Evolutionary conservation across 2,888 invertebrate species (phyloP), one percentile per base, ranked within the genome.

Genomic region (Orthonychiurus folsomi): DNA sequence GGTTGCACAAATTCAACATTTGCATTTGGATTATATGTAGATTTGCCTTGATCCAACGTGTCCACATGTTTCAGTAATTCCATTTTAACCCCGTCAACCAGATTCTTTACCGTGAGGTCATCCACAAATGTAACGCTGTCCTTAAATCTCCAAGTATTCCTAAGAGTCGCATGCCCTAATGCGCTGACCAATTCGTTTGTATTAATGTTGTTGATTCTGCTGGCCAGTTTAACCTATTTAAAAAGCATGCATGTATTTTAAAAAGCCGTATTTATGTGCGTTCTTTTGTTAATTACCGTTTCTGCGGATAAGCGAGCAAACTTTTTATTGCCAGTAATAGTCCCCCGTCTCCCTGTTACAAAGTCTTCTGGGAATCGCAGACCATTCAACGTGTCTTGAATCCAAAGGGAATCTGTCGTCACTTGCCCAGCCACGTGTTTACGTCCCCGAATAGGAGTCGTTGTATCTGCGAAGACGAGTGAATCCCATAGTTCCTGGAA

Each of bases 51-150:
- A 47, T 66, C 60, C 9, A 69, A 47, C 3, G 61, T 58, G 23
- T 67, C 69, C 15, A 50, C 15, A 23, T 65, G 62, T n/a, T 26
- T 26, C 9, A 69, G 61, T 24, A 27, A 57, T 1, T 66, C 56
- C 58, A 69, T 61, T 1, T 62, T 50, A 18, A 67, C 60, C 9
- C 68, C 69, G 27, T 68, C 69, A 12, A 71, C 64, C 1, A 23
- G 50, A 2, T 52, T 47, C 2, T 26, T 63, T 3, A 70, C 68
- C 12, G 1, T 24, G 1, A 69, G 56, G 47, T 69, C 64, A 3
- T 63, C 62, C 9, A 47, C 1, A 23, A 69, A 66, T 0, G 26
- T 54, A 2, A 64, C 62, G n/a, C 18, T 20, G 12, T 63, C 66
- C 1, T 26, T 24, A 23, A 67, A 66, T 3, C 48, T 56, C 71